Base-by-base conservation (phyloP, 2,797 vertebrate genomes). In the Notoglanidium macrostoma region DNA sequence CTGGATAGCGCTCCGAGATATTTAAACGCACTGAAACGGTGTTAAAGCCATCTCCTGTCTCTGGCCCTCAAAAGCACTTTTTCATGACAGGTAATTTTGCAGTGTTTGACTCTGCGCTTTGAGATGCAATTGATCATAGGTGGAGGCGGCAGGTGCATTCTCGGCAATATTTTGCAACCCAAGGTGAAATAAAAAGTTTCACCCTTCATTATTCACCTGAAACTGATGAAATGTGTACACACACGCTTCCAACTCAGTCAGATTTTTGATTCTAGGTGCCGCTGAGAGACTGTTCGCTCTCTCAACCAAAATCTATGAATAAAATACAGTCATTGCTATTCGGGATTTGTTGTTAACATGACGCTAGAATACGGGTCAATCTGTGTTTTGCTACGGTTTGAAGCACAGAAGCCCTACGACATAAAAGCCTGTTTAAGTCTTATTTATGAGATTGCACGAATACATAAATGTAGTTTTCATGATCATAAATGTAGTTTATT, bases 61-160 rank as follows among this genome's bases (percentile, higher is more conserved):
- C 29, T 5, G 19, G 54, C 17, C 57, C 44, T 57, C 23, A 80
- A n/a, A 78, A 46, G 3, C 59, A 65, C 79, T 19, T 80, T 82
- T 67, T 19, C 61, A 51, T 67, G 80, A 67, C 61, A 51, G 61
- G 80, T 82, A 65, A 67, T 82, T 82, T 67, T 67, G 59, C 79
- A 82, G 79, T 1, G 14, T 63, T 65, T 82, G 79, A 63, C 79
- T 81, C 59, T 0, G 19, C 26, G 78, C 57, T 80, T 61, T 44
- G 15, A 65, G 61, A 51, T 6, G 61, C 61, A 49, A 23, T 51
- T 67, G 80, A 82, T 82, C 44, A 11, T 11, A 51, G 80, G n/a
- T 29, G 40, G 35, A 46, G 8, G 59, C 3, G 23, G 2, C 9
- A 6, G n/a, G 44, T 11, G 44, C 15, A 8, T 2, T 65, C 59